Percentiles rank a stretch among this genome's conserved stretches.
Evolutionary conservation across 2,888 invertebrate genomes (phyloP).

Genomic region (Pseudococcus longispinus): DNA sequence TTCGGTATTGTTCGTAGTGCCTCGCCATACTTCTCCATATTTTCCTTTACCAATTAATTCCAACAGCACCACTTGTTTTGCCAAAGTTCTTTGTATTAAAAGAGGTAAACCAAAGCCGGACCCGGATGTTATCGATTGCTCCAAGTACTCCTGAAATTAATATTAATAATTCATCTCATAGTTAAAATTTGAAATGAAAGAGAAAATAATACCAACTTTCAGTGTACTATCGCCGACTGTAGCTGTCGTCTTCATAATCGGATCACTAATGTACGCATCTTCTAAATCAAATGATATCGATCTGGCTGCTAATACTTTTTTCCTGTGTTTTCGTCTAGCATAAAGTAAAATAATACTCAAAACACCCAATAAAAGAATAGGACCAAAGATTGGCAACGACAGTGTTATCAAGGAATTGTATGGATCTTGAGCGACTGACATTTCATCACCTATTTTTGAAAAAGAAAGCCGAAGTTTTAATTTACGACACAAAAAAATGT

Average conservation of each 20-base stretch:
- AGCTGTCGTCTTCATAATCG: background rate
- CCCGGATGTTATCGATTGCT: constrained; percentile 83
- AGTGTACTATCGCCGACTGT: constrained; percentile 38
- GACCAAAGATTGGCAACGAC: constrained; percentile 71
- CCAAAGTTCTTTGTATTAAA: constrained; percentile 88
- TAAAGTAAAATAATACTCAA: constrained; percentile 65
- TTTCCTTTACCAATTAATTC: constrained; percentile 88
- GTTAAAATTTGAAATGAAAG: constrained; percentile 72
- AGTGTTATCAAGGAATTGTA: constrained; percentile 74
- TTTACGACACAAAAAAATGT: background rate
- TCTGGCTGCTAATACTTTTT: background rate
- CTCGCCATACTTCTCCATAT: constrained; percentile 94
- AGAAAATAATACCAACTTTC: constrained; percentile 61
- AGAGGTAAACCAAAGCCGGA: constrained; percentile 92
- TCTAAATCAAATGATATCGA: constrained; percentile 7
- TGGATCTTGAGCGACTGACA: background rate
- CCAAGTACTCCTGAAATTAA: constrained; percentile 74
- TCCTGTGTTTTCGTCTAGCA: constrained; percentile 15
- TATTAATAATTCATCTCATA: background rate
- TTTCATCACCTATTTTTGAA: constrained; percentile 72
- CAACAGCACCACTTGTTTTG: constrained; percentile 85
- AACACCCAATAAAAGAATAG: constrained; percentile 69
- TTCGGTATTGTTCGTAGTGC: constrained; percentile 81
- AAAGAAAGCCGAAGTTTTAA: too few relatives aligned
- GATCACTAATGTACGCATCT: constrained; percentile 40